Conservation (phyloP, 2,888 invertebrate species). For the Antitype chi region DNA sequence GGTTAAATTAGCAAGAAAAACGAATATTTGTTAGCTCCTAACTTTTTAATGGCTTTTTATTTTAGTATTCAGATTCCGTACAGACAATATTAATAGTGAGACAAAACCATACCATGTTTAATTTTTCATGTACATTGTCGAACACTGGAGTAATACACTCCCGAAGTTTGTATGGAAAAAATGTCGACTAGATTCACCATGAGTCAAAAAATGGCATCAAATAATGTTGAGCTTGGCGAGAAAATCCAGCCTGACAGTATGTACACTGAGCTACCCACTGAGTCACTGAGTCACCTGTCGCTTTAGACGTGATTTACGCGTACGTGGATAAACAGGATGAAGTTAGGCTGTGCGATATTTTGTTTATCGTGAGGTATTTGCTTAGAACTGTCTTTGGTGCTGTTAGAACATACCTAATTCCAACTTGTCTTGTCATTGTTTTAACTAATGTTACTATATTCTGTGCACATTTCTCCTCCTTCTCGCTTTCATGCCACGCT, state of each 20-base stretch:
- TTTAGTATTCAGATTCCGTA: too few species aligned
- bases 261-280: constrained; percentile 5
- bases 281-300: constrained; percentile 22
- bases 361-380: neutral
- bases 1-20: too few species aligned
- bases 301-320: constrained; percentile 28
- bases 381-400: neutral
- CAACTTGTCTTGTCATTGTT: too few species aligned
- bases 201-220: constrained; percentile 5
- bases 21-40: too few species aligned
- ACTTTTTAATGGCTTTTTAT: too few species aligned
- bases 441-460: too few species aligned
- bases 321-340: neutral
- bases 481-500: neutral
- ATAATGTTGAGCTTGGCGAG: neutral
- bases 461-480: neutral
- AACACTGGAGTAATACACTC: too few species aligned
- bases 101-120: too few species aligned
- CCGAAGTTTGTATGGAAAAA: too few species aligned
- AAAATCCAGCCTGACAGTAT: constrained; percentile 16
- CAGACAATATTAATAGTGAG: too few species aligned
- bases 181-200: too few species aligned
- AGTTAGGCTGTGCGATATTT: neutral
- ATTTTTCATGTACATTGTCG: too few species aligned
- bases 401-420: neutral